phyloP scores from a whole-genome alignment of 2,113 vertebrate species.

The Stegostoma tigrinum region DNA sequence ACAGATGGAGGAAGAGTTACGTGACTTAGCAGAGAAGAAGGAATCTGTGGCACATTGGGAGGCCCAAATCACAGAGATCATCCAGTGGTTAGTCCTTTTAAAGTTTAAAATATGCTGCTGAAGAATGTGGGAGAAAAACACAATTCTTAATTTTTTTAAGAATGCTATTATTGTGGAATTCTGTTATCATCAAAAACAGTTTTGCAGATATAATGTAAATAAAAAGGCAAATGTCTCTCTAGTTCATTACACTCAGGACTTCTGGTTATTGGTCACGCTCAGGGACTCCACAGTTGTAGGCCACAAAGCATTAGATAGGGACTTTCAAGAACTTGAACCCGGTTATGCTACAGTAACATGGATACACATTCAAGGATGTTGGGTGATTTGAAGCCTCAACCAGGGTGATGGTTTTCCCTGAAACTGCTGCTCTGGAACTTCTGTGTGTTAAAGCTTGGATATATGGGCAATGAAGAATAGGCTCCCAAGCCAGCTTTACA shows the following conservation, averaged over 20 bases:
- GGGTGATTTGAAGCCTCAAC: not conserved
- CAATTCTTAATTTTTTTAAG: not conserved
- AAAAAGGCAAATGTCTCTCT: not conserved
- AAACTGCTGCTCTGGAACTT: not conserved
- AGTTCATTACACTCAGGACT: too few relatives aligned
- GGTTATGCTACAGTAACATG: too few relatives aligned
- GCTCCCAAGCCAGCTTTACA: too few relatives aligned
- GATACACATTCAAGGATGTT: not conserved
- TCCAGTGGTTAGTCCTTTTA: slow-evolving; percentile 80
- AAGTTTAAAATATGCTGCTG: not conserved
- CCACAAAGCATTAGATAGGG: too few relatives aligned
- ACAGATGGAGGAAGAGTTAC: slow-evolving; percentile 88
- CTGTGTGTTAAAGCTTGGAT: not conserved
- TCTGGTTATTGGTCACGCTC: not conserved
- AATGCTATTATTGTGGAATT: not conserved
- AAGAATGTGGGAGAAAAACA: not conserved
- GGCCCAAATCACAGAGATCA: slow-evolving; percentile 97
- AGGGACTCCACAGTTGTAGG: not conserved
- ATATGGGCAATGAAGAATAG: too few relatives aligned
- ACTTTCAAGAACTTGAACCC: too few relatives aligned
- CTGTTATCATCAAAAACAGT: not conserved
- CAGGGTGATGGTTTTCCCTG: not conserved
- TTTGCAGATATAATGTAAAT: not conserved
- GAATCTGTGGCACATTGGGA: slow-evolving; percentile 97
- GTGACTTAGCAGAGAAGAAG: slow-evolving; percentile 88